Evolutionary conservation across 30 jellyfish, hydroid and myxozoan species (phyloP).

Genomic region (Chironex yamaguchii): DNA sequence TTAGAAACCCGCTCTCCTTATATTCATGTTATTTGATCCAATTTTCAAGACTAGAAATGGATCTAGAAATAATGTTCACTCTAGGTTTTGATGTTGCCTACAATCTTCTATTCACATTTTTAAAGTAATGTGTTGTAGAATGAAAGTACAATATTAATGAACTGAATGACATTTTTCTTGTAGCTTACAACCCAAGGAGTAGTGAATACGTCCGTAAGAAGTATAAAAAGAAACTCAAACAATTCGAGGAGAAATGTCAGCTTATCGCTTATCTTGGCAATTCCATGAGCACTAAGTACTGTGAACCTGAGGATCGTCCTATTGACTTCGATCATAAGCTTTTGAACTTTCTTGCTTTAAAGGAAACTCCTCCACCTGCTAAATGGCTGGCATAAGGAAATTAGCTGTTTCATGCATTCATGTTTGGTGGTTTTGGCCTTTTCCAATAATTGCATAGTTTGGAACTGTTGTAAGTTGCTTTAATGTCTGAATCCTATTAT

Average conservation of each 20-base stretch:
- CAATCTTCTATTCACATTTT: no score
- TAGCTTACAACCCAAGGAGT: constrained; percentile 93
- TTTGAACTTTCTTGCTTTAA: constrained; percentile 63
- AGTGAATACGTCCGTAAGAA: constrained; percentile 80
- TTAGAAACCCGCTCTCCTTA: not conserved
- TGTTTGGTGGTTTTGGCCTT: no score
- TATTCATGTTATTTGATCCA: not conserved
- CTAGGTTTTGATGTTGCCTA: no score
- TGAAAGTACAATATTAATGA: no score
- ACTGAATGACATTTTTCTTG: no score
- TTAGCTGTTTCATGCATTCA: no score
- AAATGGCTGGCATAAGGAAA: constrained; percentile 5
- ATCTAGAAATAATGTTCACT: no score
- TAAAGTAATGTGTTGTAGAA: no score
- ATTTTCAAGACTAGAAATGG: no score
- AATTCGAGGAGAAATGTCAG: constrained; percentile 80
- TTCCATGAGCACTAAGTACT: constrained; percentile 74
- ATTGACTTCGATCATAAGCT: constrained; percentile 86
- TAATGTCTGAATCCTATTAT: no score
- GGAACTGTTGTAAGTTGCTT: constrained; percentile 47
- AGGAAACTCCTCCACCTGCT: constrained; percentile 31
- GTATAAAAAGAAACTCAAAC: constrained; percentile 69
- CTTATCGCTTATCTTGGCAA: constrained; percentile 82
- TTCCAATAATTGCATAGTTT: constrained; percentile 30
- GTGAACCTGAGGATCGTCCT: constrained; percentile 95